Evolutionary conservation across 2,797 vertebrate species (phyloP).

Genomic region (Myotis vivesi): DNA sequence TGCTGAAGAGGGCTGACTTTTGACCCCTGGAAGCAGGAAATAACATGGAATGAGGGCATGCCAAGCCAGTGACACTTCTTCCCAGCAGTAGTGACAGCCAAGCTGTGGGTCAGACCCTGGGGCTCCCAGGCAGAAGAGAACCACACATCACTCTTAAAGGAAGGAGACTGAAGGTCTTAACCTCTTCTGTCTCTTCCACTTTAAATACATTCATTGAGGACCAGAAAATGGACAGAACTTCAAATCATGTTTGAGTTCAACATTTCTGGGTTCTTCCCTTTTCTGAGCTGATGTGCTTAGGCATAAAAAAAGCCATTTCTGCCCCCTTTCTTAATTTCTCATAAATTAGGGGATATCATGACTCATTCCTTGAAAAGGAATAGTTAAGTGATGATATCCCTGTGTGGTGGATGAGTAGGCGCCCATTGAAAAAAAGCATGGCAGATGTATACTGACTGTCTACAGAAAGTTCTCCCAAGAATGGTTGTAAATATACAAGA

Average conservation of each 20-base stretch:
- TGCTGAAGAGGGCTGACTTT: background rate
- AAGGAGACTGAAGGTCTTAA: slow-evolving; percentile 56
- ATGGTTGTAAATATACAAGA: background rate
- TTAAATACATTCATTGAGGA: slow-evolving; percentile 12
- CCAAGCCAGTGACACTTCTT: slow-evolving; percentile 9
- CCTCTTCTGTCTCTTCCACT: slow-evolving; percentile 55
- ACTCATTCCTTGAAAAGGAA: background rate
- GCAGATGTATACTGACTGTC: no score
- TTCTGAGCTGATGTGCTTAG: background rate
- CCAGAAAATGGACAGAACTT: slow-evolving; percentile 38
- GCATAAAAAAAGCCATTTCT: background rate
- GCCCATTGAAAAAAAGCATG: background rate
- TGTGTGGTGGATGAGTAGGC: fast-evolving
- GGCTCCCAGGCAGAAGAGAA: background rate
- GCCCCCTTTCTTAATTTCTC: background rate
- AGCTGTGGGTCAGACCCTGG: slow-evolving; percentile 47
- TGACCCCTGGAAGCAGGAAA: background rate
- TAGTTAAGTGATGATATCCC: background rate
- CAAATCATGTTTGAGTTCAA: slow-evolving; percentile 46
- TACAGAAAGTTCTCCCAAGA: background rate
- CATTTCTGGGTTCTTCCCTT: background rate
- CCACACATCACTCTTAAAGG: slow-evolving; percentile 43
- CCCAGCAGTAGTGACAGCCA: slow-evolving; percentile 42
- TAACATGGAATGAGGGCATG: slow-evolving; percentile 44
- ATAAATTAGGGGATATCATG: background rate